Evolutionary conservation across 2,113 vertebrate genomes (phyloP), one percentile per base, ranked within the genome.

Genomic region (Epinephelus lanceolatus): DNA sequence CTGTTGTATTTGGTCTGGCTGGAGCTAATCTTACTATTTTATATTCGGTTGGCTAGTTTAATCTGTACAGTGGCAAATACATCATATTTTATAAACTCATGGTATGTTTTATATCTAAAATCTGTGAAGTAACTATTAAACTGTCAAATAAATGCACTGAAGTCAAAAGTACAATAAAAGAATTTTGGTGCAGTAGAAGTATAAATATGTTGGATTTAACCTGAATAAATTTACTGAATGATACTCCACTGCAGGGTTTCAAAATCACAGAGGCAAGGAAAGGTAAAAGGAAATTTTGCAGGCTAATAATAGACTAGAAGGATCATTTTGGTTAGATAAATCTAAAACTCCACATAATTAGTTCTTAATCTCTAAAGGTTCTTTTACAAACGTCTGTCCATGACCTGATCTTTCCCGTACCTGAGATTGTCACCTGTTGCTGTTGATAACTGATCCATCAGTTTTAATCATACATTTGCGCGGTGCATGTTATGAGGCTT

Each of bases 381-480:
- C 19, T 71, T 70, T 75, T 30, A 52, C 25, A 71, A 85, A 78
- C 25, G 25, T 33, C 10, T n/a, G 40, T 71, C 13, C 10, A 9
- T 30, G 55, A 55, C n/a, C 3, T 23, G 10, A 70, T 37, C 30
- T 4, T 30, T 30, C 40, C 8, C 1, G 15, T 4, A 4, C 17
- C 2, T 51, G 12, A 66, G 30, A 45, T 18, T 37, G 4, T 14
- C 47, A 65, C 62, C 8, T 66, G 40, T 66, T 71, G n/a, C 10
- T 21, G 9, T 33, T 27, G 6, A 59, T 47, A 63, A 40, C 69
- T n/a, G 7, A 66, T 37, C 37, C 14, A 53, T 71, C 21, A 55
- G 12, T 57, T 62, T 81, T 40, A 71, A 45, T 60, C 59, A 60
- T 51, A 61, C 56, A 30, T 76, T 78, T 67, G 19, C 21, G 45